Conservation (phyloP, 30 jellyfish, hydroid and myxozoan genomes). For the Hydractinia symbiolongicarpus region DNA sequence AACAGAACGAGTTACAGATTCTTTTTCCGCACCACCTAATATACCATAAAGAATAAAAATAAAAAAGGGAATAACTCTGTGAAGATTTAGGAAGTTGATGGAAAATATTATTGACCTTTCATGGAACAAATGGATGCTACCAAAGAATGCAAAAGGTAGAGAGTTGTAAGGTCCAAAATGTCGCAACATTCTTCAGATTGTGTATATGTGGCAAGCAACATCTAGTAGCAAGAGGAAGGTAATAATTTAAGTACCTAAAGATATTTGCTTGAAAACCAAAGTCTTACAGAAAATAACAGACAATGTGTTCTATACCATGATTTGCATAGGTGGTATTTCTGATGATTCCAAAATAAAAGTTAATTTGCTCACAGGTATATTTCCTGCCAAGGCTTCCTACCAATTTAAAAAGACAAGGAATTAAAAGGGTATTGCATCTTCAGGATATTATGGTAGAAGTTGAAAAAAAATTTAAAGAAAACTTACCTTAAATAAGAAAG, state of each 20-base stretch:
- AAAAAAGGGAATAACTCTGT: not conserved
- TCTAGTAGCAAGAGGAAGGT: conserved; percentile 5
- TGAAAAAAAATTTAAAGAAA: not conserved
- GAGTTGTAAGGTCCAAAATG: not conserved
- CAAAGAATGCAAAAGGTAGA: conserved; percentile 24
- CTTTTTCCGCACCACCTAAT: conserved; percentile 33
- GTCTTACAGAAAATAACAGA: not conserved
- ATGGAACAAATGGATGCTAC: conserved; percentile 34
- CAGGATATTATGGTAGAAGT: not conserved
- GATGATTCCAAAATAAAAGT: conserved; percentile 23
- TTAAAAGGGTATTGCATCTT: not conserved
- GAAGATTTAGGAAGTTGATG: not conserved
- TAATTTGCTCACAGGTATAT: conserved; percentile 13
- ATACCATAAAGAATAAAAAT: not conserved
- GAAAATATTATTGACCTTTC: conserved; percentile 18
- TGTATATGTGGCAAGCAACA: conserved; percentile 1
- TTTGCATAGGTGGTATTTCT: conserved; percentile 21
- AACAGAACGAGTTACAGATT: conserved; percentile 19
- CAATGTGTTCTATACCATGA: conserved; percentile 5
- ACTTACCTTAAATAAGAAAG: conserved; percentile 35
- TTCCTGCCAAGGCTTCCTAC: conserved; percentile 19
- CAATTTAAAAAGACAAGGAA: not conserved
- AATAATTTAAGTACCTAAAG: not conserved
- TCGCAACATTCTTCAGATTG: conserved; percentile 19
- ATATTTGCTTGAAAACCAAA: no score